A percentile compares a stretch with the other conserved stretches of the same genome.
Conservation (phyloP, 2,113 vertebrate species). For the Pseudorectes ferrugineus region DNA sequence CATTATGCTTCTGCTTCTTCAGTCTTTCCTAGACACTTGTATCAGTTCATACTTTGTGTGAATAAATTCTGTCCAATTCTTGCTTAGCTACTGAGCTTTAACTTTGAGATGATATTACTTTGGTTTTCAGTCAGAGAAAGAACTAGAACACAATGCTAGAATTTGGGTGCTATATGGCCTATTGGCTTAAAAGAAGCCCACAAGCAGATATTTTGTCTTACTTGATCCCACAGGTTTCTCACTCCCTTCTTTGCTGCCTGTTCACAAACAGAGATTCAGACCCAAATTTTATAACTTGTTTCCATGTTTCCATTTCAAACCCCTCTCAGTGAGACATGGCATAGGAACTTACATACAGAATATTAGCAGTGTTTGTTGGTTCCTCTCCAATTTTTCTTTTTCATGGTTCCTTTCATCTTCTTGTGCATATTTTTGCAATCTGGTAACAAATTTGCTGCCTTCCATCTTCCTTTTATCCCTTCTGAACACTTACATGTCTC, state of each 20-base stretch:
- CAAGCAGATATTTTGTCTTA: neutral
- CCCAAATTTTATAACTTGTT: neutral
- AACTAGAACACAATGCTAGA: neutral
- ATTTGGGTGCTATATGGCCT: neutral
- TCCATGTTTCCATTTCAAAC: neutral
- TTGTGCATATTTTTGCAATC: neutral
- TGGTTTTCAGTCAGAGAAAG: neutral
- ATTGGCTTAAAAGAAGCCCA: neutral
- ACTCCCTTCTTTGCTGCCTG: neutral
- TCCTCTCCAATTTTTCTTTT: neutral
- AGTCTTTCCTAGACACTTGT: neutral
- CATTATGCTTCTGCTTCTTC: neutral
- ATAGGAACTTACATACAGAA: neutral
- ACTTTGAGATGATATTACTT: neutral
- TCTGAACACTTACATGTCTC: neutral
- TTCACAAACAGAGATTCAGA: neutral
- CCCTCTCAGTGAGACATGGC: neutral
- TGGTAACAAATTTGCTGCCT: neutral
- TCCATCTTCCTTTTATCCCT: neutral
- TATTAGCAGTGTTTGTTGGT: neutral
- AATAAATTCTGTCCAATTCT: neutral
- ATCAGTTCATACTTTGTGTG: neutral
- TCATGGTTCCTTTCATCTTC: neutral
- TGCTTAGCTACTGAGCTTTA: neutral
- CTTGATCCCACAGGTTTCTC: neutral